Conservation (phyloP, 2,113 vertebrate genomes). For the Ochotona curzoniae region DNA sequence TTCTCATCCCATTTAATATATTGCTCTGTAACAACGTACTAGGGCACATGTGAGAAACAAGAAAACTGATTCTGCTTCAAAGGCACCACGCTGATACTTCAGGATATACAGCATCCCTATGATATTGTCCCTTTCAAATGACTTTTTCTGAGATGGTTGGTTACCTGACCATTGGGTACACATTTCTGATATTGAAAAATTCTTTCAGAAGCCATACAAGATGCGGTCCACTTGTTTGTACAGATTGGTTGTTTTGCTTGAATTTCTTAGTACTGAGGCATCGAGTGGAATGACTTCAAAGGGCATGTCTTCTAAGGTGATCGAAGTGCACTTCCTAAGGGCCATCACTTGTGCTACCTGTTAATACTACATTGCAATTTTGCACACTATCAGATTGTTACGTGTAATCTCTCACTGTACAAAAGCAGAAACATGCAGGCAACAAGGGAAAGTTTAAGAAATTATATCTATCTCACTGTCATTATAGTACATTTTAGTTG, state of each 20-base stretch:
- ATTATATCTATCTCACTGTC: not conserved
- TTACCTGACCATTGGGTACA: not conserved
- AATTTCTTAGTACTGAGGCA: not conserved
- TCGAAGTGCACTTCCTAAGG: not conserved
- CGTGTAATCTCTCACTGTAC: fast-evolving
- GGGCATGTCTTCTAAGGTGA: not conserved
- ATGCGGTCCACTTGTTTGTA: not conserved
- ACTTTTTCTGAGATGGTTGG: not conserved
- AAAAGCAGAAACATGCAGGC: too few species aligned
- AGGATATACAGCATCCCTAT: not conserved
- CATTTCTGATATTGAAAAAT: not conserved
- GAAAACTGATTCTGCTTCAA: not conserved
- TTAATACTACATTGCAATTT: fast-evolving
- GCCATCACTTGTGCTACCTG: fast-evolving
- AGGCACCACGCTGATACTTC: not conserved
- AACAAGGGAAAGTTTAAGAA: not conserved
- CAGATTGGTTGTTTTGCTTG: not conserved
- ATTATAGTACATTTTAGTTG: not conserved
- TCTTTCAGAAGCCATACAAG: not conserved
- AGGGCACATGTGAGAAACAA: not conserved
- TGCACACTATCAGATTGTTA: fast-evolving
- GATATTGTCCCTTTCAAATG: not conserved
- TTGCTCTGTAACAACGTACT: not conserved
- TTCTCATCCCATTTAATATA: not conserved
- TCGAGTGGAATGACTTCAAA: not conserved